Conservation (phyloP, 2,113 vertebrate species). For the Callopanchax toddi region DNA sequence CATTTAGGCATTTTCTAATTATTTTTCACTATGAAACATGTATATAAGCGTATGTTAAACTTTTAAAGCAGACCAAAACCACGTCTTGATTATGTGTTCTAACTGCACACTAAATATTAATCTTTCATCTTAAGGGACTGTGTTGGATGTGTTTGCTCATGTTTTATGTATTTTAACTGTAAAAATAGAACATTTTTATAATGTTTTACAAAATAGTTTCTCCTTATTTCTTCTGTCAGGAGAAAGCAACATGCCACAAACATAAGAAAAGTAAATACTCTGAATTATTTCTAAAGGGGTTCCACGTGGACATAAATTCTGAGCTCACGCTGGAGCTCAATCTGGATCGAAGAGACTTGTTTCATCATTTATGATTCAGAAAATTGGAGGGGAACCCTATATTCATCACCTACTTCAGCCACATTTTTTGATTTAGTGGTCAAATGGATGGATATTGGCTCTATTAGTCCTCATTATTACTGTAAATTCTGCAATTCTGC, state of each 20-base stretch:
- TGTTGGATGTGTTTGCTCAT: background rate
- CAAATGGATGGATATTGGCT: slow-evolving; percentile 65
- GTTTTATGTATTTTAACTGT: background rate
- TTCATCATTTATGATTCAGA: slow-evolving; percentile 62
- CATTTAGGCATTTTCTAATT: background rate
- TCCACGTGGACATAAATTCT: slow-evolving; percentile 45
- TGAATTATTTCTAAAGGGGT: slow-evolving; percentile 35
- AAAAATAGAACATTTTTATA: background rate
- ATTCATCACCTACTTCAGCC: slow-evolving; percentile 61
- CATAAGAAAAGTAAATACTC: slow-evolving; percentile 19
- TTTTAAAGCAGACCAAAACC: background rate
- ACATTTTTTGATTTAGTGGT: slow-evolving; percentile 68
- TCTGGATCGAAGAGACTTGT: slow-evolving; percentile 52
- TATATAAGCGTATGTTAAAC: background rate
- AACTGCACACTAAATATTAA: background rate
- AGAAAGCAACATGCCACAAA: slow-evolving; percentile 34
- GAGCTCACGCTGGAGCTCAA: slow-evolving; percentile 43
- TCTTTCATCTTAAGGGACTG: background rate
- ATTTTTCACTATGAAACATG: background rate
- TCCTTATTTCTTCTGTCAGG: background rate
- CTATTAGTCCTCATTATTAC: slow-evolving; percentile 70
- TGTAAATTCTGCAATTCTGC: slow-evolving; percentile 54
- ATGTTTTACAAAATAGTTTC: slow-evolving; percentile 3
- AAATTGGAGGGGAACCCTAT: slow-evolving; percentile 45
- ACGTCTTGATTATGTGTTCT: background rate